phyloP scores from a whole-genome alignment of 2,888 invertebrate species.

The Andrena praecox region DNA sequence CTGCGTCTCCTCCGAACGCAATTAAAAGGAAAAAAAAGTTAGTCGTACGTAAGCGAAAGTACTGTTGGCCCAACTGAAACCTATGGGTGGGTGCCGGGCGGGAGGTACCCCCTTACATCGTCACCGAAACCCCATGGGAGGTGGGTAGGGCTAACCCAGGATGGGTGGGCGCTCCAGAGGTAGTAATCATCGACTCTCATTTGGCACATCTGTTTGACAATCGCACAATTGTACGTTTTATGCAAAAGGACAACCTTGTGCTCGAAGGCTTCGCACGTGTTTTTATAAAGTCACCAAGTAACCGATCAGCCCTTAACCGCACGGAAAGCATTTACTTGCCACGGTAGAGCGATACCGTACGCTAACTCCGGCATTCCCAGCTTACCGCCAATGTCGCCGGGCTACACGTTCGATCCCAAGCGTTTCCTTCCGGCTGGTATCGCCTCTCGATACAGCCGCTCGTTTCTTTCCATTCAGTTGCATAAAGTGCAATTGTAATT shows the following conservation, averaged over 20 bases:
- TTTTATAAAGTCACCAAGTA: conserved; percentile 38
- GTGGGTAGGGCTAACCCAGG: conserved; percentile 84
- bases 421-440: conserved; percentile 12
- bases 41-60: conserved; percentile 83
- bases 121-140: conserved; percentile 83
- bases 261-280: conserved; percentile 46
- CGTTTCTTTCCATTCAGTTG: conserved; percentile 16
- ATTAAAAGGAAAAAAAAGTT: conserved; percentile 63
- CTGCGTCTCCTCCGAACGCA: conserved; percentile 61
- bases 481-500: conserved; percentile 68
- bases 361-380: conserved; percentile 20
- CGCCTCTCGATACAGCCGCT: conserved; percentile 37
- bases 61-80: conserved; percentile 85
- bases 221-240: conserved; percentile 69
- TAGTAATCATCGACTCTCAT: conserved; percentile 77
- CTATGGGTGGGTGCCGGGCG: conserved; percentile 84
- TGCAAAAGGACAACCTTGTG: conserved; percentile 37
- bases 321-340: conserved; percentile 36
- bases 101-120: conserved; percentile 83
- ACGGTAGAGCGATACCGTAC: conserved; percentile 5
- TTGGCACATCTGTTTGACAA: conserved; percentile 66
- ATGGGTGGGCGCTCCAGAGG: conserved; percentile 82
- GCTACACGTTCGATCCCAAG: not conserved
- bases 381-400: not conserved
- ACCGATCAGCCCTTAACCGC: conserved; percentile 40